Base-by-base conservation (phyloP, 1,140 invertebrate species). In the Drosophila truncata region DNA sequence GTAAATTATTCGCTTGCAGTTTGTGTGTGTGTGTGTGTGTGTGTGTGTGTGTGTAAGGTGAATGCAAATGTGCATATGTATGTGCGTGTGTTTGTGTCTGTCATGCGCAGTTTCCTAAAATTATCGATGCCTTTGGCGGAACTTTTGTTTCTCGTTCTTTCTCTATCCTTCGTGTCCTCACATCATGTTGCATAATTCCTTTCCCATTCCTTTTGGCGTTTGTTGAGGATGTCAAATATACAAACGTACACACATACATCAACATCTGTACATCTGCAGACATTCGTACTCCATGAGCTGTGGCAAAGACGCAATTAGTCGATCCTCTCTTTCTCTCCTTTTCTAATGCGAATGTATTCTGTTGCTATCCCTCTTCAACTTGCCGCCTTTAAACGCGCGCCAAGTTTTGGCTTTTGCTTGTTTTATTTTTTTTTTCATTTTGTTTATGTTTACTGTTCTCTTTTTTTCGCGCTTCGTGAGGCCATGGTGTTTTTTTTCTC, bases 271-370 rank as follows among this genome's bases (percentile, higher is more conserved):
- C 52, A 54, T 54, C 31, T 8, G 35, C 31, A 23, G 18, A 33
- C 31, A 55, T 55, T 55, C 52, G 52, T 35, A 37, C 52, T 54
- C 14, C 50, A 35, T 31, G 31, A 13, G 13, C 25, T 14, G 27
- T 42, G 27, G 49, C 37, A 86, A 86, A 83, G 82, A 86, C 82
- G 82, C 82, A 85, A 86, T 85, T 85, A 85, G 58, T 62, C 78
- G 42, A 25, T 31, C 42, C 55, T 42, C 49, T 62, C 71, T 66
- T 55, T 61, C 42, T 13, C 60, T 55, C 73, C 54, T 67, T 80
- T 63, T 78, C 44, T 85, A 57, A 42, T 39, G 44, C 39, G 23
- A 81, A 47, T 44, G 42, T 75, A 49, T 29, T 47, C 35, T 83
- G 69, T 35, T 63, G 66, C 62, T 49, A 35, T 73, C 77, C 54